Evolutionary conservation across 2,888 invertebrate species (phyloP).

Genomic region (Leptinotarsa tumamoca): DNA sequence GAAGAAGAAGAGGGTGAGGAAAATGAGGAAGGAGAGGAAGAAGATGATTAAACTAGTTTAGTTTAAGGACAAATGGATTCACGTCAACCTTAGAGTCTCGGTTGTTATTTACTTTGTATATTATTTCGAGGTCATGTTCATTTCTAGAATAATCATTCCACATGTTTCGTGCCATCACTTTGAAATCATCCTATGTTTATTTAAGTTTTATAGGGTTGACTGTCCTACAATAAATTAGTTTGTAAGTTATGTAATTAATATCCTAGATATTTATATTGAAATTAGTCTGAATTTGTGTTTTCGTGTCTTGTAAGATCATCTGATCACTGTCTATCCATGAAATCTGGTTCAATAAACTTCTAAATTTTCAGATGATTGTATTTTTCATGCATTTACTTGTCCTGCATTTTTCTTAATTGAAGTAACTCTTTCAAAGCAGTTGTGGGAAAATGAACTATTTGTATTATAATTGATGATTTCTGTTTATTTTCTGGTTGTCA

Average conservation of each 20-base stretch:
- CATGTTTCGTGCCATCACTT: conserved; percentile 19
- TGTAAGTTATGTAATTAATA: conserved; percentile 41
- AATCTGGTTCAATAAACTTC: conserved; percentile 44
- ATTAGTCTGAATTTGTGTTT: conserved; percentile 38
- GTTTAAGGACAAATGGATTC: conserved; percentile 8
- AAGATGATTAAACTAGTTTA: conserved; percentile 54
- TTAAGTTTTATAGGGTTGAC: conserved; percentile 32
- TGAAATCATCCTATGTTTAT: conserved; percentile 18
- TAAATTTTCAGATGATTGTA: conserved; percentile 25
- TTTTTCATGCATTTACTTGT: neutral
- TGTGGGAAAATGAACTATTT: too few relatives aligned
- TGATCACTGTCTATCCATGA: conserved; percentile 35
- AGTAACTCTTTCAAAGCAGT: neutral
- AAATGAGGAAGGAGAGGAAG: conserved; percentile 61
- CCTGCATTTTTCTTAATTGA: too few relatives aligned
- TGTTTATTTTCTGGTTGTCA: too few relatives aligned
- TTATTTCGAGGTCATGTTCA: conserved; percentile 13
- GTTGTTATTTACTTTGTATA: conserved; percentile 26
- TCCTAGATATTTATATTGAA: conserved; percentile 37
- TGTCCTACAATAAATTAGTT: conserved; percentile 42
- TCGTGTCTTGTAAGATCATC: conserved; percentile 23
- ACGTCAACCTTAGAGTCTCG: conserved; percentile 31
- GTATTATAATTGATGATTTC: too few relatives aligned
- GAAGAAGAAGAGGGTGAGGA: conserved; percentile 66
- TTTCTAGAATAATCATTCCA: conserved; percentile 23